These are phyloP conservation scores for Drosophila cardini DNA, from an alignment of 1,140 invertebrate species.

Conservation along the genomic window DNA sequence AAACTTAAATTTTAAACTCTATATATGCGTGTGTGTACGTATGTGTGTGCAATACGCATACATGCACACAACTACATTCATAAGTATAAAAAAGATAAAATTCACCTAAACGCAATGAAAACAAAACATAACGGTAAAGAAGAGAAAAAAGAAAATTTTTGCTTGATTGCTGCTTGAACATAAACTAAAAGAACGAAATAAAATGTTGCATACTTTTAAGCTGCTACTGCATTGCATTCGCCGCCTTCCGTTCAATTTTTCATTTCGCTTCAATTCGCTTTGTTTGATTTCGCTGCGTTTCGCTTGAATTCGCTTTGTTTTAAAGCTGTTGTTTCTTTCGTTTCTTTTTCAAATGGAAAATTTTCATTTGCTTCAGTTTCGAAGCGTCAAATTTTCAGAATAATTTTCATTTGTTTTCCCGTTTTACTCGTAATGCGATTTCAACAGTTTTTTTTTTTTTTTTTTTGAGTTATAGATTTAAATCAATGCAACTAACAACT, in stretches of 20 bases:
- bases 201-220: constrained; percentile 58
- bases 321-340: background rate
- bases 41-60: constrained; percentile 39
- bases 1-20: constrained; percentile 33
- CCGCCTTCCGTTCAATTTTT: constrained; percentile 37
- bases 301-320: constrained; percentile 14
- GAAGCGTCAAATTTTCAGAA: background rate
- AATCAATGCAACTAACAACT: constrained; percentile 37
- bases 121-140: constrained; percentile 14
- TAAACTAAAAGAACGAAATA: constrained; percentile 33
- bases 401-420: background rate
- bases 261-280: constrained; percentile 27
- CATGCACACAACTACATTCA: constrained; percentile 33
- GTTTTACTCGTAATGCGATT: constrained; percentile 54
- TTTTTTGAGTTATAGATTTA: no score
- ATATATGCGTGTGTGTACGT: constrained; percentile 46
- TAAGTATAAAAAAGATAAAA: constrained; percentile 24
- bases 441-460: constrained; percentile 43
- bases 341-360: background rate
- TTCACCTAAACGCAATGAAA: constrained; percentile 31
- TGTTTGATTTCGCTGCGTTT: constrained; percentile 18
- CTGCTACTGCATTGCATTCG: constrained; percentile 49
- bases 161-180: constrained; percentile 45
- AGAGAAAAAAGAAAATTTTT: constrained; percentile 31
- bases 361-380: background rate